Percentiles rank a stretch among this genome's conserved stretches.
phyloP scores from a whole-genome alignment of 2,797 vertebrate genomes.

The Pagetopsis macropterus region DNA sequence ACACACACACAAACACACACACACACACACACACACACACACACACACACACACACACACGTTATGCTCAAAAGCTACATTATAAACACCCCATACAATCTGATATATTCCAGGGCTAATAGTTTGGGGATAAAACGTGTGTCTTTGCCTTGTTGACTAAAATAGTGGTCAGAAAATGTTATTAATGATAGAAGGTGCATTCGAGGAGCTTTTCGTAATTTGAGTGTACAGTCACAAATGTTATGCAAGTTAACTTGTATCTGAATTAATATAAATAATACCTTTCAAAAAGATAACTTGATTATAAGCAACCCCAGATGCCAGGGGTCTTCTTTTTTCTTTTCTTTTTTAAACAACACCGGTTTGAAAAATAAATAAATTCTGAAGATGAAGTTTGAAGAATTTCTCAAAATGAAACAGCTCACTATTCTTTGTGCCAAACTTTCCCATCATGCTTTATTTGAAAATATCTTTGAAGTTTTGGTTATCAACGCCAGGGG shows the following conservation, averaged over 20 bases:
- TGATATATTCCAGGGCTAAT: not conserved
- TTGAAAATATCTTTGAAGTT: not conserved
- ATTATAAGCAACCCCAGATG: not conserved
- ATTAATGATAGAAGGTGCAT: not conserved
- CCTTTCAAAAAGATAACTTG: not conserved
- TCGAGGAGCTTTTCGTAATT: not conserved
- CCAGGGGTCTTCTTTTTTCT: too few relatives aligned
- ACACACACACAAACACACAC: not conserved
- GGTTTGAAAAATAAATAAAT: not conserved
- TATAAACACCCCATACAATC: not conserved
- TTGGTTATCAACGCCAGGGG: conserved; percentile 13
- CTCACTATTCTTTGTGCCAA: not conserved
- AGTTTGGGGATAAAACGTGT: not conserved
- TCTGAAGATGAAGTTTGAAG: not conserved
- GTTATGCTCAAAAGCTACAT: not conserved
- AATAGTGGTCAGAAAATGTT: not conserved
- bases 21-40: not conserved
- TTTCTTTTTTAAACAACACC: not conserved
- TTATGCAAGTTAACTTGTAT: not conserved
- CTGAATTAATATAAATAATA: not conserved
- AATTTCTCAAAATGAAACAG: not conserved
- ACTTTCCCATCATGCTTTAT: not conserved
- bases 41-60: not conserved
- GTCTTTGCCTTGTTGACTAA: not conserved
- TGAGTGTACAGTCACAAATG: too few relatives aligned